Evolutionary conservation across 2,888 invertebrate genomes (phyloP).

Genomic region (Troides oblongomaculatus): DNA sequence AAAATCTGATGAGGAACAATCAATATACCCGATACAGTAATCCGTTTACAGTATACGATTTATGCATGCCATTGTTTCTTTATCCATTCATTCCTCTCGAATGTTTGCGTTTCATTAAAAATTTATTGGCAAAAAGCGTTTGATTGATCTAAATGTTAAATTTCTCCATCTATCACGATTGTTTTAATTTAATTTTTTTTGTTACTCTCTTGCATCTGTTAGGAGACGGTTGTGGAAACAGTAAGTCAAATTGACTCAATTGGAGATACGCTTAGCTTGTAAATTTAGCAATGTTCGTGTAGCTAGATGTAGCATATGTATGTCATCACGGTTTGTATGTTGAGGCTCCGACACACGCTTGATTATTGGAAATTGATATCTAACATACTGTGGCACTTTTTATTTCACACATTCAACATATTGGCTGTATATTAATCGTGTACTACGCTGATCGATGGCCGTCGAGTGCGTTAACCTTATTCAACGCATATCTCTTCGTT

Average conservation of each 20-base stretch:
- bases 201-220: conserved; percentile 79
- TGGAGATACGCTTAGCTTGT: conserved; percentile 75
- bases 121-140: conserved; percentile 50
- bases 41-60: conserved; percentile 15
- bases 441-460: conserved; percentile 5
- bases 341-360: conserved; percentile 42
- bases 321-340: conserved; percentile 37
- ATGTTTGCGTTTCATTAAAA: conserved; percentile 37
- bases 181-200: conserved; percentile 70
- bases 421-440: conserved; percentile 11
- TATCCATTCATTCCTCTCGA: conserved; percentile 25
- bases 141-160: conserved; percentile 37
- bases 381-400: conserved; percentile 29
- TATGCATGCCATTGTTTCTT: conserved; percentile 27
- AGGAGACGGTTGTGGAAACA: conserved; percentile 80
- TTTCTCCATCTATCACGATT: conserved; percentile 65
- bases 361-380: conserved; percentile 34
- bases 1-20: background rate
- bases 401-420: conserved; percentile 25
- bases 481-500: conserved; percentile 13
- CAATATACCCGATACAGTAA: background rate
- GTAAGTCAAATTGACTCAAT: conserved; percentile 74
- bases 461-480: conserved; percentile 9
- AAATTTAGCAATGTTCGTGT: conserved; percentile 50
- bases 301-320: conserved; percentile 52